Evolutionary conservation across 2,888 invertebrate species (phyloP).

Genomic region (Galeopsomyia nigrocyanea): DNA sequence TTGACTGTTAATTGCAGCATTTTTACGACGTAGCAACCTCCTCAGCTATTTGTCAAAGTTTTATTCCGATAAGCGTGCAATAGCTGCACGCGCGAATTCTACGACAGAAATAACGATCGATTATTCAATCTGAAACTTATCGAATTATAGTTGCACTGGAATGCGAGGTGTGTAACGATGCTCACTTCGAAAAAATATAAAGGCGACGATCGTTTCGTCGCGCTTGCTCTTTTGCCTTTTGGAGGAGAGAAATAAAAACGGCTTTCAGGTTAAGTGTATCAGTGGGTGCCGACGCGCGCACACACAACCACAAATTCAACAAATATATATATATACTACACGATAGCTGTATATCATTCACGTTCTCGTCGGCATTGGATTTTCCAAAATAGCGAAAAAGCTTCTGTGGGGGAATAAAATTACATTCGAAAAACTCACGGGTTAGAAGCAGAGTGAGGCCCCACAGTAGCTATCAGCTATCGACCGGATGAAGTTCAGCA

Average conservation of each 20-base stretch:
- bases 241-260: background rate
- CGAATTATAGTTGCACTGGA: background rate
- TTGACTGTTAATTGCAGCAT: slow-evolving; percentile 91
- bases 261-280: slow-evolving; percentile 31
- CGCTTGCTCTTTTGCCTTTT: slow-evolving; percentile 4
- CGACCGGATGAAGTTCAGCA: too few relatives aligned
- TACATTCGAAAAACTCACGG: too few relatives aligned
- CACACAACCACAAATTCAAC: background rate
- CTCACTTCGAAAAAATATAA: slow-evolving; percentile 31
- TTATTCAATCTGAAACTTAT: background rate
- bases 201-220: slow-evolving; percentile 12
- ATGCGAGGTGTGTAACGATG: background rate
- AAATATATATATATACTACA: too few relatives aligned
- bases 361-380: too few relatives aligned
- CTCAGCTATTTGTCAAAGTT: slow-evolving; percentile 1
- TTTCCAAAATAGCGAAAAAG: too few relatives aligned
- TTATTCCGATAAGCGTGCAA: too few relatives aligned
- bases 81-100: slow-evolving; percentile 11
- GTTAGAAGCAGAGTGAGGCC: too few relatives aligned
- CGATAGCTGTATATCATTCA: too few relatives aligned
- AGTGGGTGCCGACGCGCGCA: slow-evolving; percentile 29
- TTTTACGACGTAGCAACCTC: slow-evolving; percentile 55
- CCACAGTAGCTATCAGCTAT: too few relatives aligned
- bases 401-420: too few relatives aligned
- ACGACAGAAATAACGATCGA: slow-evolving; percentile 13